These are phyloP conservation scores for Dynastes tityus DNA, from an alignment of 2,888 invertebrate species.

Conservation along the genomic window DNA sequence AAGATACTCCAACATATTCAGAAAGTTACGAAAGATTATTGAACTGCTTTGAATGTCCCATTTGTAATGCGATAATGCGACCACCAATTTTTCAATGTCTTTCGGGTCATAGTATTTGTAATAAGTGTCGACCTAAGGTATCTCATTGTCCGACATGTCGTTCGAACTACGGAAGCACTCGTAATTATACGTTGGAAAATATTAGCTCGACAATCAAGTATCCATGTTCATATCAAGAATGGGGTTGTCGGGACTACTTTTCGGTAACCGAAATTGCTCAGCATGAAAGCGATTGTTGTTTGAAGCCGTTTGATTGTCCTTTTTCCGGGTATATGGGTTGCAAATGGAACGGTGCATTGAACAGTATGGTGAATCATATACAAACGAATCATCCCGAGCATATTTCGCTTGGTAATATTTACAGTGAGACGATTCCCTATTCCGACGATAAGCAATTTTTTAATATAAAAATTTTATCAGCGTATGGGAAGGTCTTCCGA, in stretches of 20 bases:
- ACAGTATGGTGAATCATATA: conserved; percentile 53
- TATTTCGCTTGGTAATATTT: conserved; percentile 48
- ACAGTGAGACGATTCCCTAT: conserved; percentile 52
- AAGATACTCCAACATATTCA: neutral
- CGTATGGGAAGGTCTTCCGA: conserved; percentile 61
- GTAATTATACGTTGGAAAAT: conserved; percentile 65
- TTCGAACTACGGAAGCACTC: conserved; percentile 62
- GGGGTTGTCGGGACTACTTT: conserved; percentile 61
- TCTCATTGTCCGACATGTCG: conserved; percentile 65
- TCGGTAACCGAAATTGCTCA: conserved; percentile 57
- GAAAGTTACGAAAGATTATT: conserved; percentile 59
- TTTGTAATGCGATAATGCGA: conserved; percentile 65
- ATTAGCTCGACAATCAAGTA: conserved; percentile 62
- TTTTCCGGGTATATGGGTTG: conserved; percentile 58
- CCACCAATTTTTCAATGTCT: conserved; percentile 66
- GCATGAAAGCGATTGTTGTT: conserved; percentile 62
- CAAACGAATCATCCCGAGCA: conserved; percentile 52
- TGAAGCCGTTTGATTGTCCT: conserved; percentile 63
- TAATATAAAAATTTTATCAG: conserved; percentile 59
- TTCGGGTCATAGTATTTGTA: conserved; percentile 65
- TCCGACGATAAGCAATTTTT: conserved; percentile 54
- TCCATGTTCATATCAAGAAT: conserved; percentile 63
- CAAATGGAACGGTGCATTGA: conserved; percentile 53
- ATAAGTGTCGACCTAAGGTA: conserved; percentile 62
- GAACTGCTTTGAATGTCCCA: conserved; percentile 65